Conservation (phyloP, 2,888 invertebrate species). For the Clitarchus hookeri region DNA sequence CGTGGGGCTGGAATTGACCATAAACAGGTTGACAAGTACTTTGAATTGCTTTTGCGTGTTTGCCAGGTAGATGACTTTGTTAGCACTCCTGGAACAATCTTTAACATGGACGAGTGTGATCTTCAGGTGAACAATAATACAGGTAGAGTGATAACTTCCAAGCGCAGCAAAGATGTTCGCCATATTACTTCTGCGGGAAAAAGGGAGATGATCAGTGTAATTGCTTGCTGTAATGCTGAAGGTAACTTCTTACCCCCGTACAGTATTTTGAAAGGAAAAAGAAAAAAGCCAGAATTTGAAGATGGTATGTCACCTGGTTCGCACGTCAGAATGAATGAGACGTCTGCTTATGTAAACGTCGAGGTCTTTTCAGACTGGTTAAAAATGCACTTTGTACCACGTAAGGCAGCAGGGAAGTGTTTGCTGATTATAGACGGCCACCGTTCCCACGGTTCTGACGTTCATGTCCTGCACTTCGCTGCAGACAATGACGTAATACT, state of each 20-base stretch:
- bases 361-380: conserved; percentile 45
- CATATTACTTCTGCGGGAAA: too few relatives aligned
- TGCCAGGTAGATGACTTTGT: conserved; percentile 45
- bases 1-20: too few relatives aligned
- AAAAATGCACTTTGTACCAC: conserved; percentile 44
- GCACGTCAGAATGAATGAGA: conserved; percentile 39
- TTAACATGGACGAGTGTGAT: conserved; percentile 1
- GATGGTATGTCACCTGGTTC: conserved; percentile 43
- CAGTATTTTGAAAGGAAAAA: conserved; percentile 27
- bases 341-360: conserved; percentile 45
- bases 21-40: too few relatives aligned
- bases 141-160: too few relatives aligned
- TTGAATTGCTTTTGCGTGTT: too few relatives aligned
- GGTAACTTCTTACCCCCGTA: too few relatives aligned
- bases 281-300: conserved; percentile 46
- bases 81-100: conserved; percentile 39
- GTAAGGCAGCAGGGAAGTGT: conserved; percentile 45
- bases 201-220: too few relatives aligned
- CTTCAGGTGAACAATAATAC: conserved; percentile 31
- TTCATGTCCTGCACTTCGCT: conserved; percentile 45
- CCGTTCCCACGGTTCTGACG: conserved; percentile 43
- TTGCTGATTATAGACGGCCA: conserved; percentile 48
- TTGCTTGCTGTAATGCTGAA: too few relatives aligned
- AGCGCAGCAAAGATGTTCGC: too few relatives aligned
- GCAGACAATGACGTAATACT: conserved; percentile 3